Conservation (phyloP, 1,140 invertebrate species). For the Eulimnadia texana region DNA sequence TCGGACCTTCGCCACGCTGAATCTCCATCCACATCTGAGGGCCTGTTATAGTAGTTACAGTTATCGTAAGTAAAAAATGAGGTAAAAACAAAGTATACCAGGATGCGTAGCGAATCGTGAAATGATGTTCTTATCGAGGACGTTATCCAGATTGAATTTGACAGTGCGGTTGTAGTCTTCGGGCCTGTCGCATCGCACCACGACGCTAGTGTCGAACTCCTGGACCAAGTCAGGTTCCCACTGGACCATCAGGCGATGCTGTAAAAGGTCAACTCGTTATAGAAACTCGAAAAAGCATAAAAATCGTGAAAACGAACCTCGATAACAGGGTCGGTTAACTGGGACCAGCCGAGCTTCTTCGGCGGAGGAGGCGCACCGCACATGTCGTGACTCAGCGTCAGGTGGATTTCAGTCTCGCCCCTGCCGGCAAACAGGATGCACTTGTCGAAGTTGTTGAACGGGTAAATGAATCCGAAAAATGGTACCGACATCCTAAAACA, state of each 20-base stretch:
- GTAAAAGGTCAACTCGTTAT: not conserved
- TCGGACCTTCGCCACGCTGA: conserved; percentile 21
- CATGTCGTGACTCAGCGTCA: conserved; percentile 19
- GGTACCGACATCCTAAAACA: conserved; percentile 19
- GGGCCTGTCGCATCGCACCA: conserved; percentile 21
- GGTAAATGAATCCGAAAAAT: conserved; percentile 21
- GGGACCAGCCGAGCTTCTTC: conserved; percentile 1
- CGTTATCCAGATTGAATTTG: conserved; percentile 19
- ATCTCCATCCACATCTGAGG: conserved; percentile 24
- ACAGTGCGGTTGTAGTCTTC: conserved; percentile 24
- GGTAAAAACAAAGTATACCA: conserved; percentile 8
- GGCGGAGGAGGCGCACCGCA: conserved; percentile 15
- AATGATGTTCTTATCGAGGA: conserved; percentile 9
- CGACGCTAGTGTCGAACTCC: conserved; percentile 21
- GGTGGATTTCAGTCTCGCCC: conserved; percentile 12
- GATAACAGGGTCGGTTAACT: conserved; percentile 18
- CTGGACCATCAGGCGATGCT: conserved; percentile 23
- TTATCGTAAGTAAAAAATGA: not conserved
- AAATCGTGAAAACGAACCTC: conserved; percentile 13
- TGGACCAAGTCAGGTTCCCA: conserved; percentile 21
- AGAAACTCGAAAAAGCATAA: not conserved
- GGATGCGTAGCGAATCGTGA: conserved; percentile 18
- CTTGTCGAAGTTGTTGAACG: conserved; percentile 18
- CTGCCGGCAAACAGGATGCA: conserved; percentile 20
- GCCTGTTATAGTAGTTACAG: conserved; percentile 15